These are phyloP conservation scores for Periplaneta americana DNA, from an alignment of 1,140 invertebrate genomes.

Conservation along the genomic window DNA sequence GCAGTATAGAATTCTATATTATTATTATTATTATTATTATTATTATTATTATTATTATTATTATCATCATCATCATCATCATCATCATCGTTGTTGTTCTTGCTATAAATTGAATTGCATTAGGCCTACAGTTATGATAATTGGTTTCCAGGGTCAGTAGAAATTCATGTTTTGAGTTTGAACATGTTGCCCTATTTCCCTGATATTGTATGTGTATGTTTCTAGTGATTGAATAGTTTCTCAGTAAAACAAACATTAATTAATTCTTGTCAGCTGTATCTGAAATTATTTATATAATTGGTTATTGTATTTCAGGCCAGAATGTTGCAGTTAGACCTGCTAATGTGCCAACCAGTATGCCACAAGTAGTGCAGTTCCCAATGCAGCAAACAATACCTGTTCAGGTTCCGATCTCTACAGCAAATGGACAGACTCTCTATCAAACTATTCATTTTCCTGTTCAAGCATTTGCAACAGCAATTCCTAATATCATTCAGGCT, in stretches of 20 bases:
- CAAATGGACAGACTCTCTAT: conserved; percentile 86
- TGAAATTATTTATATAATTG: conserved; percentile 17
- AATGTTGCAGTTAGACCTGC: conserved; percentile 64
- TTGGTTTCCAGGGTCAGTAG: too few relatives aligned
- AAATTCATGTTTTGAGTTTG: too few relatives aligned
- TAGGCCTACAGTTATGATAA: too few relatives aligned
- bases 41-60: too few relatives aligned
- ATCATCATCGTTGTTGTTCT: too few relatives aligned
- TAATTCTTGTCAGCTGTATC: not conserved
- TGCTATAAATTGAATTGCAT: too few relatives aligned
- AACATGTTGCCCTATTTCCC: too few relatives aligned
- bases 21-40: too few relatives aligned
- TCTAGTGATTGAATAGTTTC: too few relatives aligned
- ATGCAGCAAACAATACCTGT: conserved; percentile 85
- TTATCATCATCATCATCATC: too few relatives aligned
- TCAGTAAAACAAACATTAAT: not conserved
- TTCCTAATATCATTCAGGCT: conserved; percentile 41
- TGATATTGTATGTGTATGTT: too few relatives aligned
- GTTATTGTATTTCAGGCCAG: conserved; percentile 46
- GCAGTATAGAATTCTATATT: too few relatives aligned
- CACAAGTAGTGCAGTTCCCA: conserved; percentile 69
- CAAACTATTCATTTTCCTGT: conserved; percentile 90
- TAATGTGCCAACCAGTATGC: conserved; percentile 28
- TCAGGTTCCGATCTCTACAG: conserved; percentile 84
- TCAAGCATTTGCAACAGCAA: conserved; percentile 57